Conservation (phyloP, 2,888 invertebrate species). For the Hemaris fuciformis region DNA sequence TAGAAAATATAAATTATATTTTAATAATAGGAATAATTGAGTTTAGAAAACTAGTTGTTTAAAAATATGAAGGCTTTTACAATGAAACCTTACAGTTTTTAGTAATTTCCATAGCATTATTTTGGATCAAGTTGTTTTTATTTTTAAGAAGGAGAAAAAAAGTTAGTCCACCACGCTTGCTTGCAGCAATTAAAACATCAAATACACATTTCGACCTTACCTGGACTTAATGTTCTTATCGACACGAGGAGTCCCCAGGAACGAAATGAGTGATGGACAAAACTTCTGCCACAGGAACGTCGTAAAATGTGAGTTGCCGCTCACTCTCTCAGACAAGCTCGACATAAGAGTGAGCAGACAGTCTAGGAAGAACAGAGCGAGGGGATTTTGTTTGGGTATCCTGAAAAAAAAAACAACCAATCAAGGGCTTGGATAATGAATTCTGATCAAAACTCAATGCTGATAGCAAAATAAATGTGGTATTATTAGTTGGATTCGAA, state of each 20-base stretch:
- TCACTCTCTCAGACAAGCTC: conserved; percentile 90
- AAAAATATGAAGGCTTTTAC: too few species aligned
- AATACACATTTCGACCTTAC: conserved; percentile 49
- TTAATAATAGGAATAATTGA: too few species aligned
- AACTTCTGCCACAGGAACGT: conserved; percentile 96
- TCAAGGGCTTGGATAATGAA: too few species aligned
- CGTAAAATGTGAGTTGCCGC: conserved; percentile 91
- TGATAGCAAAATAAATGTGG: too few species aligned
- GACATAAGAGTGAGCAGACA: conserved; percentile 92
- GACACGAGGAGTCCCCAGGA: conserved; percentile 93
- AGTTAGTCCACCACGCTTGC: background rate
- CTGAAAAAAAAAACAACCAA: conserved; percentile 60
- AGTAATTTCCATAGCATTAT: too few species aligned
- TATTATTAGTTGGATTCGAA: too few species aligned
- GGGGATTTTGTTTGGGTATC: conserved; percentile 82
- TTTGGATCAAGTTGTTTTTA: too few species aligned
- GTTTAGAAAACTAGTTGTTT: too few species aligned
- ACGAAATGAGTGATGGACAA: conserved; percentile 93
- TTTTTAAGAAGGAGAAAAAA: too few species aligned
- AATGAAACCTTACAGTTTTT: too few species aligned
- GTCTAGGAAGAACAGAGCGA: conserved; percentile 90
- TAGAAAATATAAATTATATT: too few species aligned
- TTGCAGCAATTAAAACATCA: background rate
- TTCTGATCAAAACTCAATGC: too few species aligned
- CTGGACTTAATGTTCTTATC: conserved; percentile 89